Percentiles rank a stretch among this genome's conserved stretches.
These are phyloP conservation scores for Xestia c-nigrum DNA, from an alignment of 2,888 invertebrate species.

Conservation along the genomic window DNA sequence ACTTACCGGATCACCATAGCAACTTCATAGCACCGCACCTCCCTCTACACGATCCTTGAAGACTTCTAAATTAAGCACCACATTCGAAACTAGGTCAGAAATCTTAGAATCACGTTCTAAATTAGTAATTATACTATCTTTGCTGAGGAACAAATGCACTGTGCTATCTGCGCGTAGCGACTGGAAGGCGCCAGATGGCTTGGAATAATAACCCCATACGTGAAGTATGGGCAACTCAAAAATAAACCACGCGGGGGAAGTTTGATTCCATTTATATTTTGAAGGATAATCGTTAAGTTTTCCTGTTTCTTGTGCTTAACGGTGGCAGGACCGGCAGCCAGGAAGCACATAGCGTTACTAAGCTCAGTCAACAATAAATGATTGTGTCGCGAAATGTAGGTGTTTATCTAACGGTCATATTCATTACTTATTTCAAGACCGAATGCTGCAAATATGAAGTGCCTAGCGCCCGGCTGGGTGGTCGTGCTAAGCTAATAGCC, in stretches of 20 bases:
- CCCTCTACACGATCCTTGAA: conserved; percentile 75
- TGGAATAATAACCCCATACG: conserved; percentile 85
- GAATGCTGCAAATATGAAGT: conserved; percentile 54
- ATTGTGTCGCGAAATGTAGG: conserved; percentile 64
- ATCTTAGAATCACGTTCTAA: conserved; percentile 72
- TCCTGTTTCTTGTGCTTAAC: conserved; percentile 70
- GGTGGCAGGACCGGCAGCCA: conserved; percentile 59
- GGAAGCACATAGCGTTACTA: conserved; percentile 55
- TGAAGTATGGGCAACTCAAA: conserved; percentile 77
- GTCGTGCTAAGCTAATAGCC: conserved; percentile 42
- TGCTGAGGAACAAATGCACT: conserved; percentile 70
- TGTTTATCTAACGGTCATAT: conserved; percentile 64
- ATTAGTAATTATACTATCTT: conserved; percentile 70
- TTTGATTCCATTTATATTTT: conserved; percentile 83
- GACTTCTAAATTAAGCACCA: conserved; percentile 77
- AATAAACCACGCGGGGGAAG: conserved; percentile 88
- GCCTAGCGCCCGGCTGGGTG: conserved; percentile 36
- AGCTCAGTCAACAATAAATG: conserved; percentile 54
- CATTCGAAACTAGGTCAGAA: conserved; percentile 83
- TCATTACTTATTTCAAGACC: conserved; percentile 54
- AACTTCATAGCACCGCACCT: conserved; percentile 79
- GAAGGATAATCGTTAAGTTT: conserved; percentile 74
- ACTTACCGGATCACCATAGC: conserved; percentile 79
- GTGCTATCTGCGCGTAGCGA: conserved; percentile 71
- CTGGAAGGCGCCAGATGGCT: conserved; percentile 81